These are phyloP conservation scores for Ochropleura leucogaster DNA, from an alignment of 2,888 invertebrate species.

Conservation along the genomic window DNA sequence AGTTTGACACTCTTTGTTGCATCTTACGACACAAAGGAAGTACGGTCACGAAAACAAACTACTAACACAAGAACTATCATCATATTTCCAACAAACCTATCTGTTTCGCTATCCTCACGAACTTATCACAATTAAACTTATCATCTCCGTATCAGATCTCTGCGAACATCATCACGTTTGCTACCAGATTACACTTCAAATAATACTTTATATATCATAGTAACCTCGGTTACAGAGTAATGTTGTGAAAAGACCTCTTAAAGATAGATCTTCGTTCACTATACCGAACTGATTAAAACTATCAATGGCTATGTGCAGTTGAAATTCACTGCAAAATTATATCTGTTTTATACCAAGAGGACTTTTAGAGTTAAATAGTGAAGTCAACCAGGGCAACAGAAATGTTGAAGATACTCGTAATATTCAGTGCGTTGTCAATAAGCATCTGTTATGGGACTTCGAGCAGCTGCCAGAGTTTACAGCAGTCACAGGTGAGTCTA, in stretches of 20 bases:
- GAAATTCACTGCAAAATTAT: not conserved
- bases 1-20: not conserved
- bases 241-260: slow-evolving; percentile 29
- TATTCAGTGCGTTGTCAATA: slow-evolving; percentile 73
- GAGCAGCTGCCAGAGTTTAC: slow-evolving; percentile 73
- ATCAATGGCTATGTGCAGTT: not conserved
- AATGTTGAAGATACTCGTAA: slow-evolving; percentile 75
- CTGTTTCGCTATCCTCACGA: slow-evolving; percentile 56
- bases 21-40: not conserved
- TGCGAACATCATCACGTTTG: slow-evolving; percentile 54
- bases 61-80: slow-evolving; percentile 1
- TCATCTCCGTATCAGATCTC: slow-evolving; percentile 54
- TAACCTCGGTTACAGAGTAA: slow-evolving; percentile 24
- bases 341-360: not conserved
- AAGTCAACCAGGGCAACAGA: slow-evolving; percentile 41
- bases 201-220: slow-evolving; percentile 58
- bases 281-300: not conserved
- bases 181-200: slow-evolving; percentile 46
- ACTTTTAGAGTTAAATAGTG: not conserved
- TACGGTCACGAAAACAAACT: not conserved
- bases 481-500: slow-evolving; percentile 81
- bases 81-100: slow-evolving; percentile 32
- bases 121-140: slow-evolving; percentile 64
- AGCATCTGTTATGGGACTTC: slow-evolving; percentile 75
- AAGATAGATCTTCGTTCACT: not conserved